phyloP scores from a whole-genome alignment of 2,113 vertebrate genomes.

The Triplophysa rosa region DNA sequence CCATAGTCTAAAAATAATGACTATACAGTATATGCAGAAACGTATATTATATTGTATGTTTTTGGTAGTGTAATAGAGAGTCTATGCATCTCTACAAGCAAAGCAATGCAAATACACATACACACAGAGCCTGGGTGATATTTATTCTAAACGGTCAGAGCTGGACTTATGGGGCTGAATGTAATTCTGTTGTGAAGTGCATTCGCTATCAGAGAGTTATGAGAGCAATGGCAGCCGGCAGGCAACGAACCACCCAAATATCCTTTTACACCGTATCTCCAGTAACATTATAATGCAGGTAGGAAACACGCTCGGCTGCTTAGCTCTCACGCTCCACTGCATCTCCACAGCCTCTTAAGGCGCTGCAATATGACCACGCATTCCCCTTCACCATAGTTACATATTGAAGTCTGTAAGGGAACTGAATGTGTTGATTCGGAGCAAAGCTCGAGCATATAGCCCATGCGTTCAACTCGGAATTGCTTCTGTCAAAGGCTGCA shows the following conservation, averaged over 20 bases:
- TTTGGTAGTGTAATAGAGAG: not conserved
- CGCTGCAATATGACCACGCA: not conserved
- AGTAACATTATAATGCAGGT: constrained; percentile 24
- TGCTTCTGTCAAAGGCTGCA: constrained; percentile 5
- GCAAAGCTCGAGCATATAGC: not conserved
- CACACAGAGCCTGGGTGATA: not conserved
- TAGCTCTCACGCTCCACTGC: not conserved
- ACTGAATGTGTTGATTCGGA: constrained; percentile 44
- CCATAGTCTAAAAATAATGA: too few species aligned
- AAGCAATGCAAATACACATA: not conserved
- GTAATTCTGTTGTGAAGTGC: constrained; percentile 1
- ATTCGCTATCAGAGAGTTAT: constrained; percentile 6
- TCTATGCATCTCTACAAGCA: not conserved
- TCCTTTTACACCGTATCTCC: constrained; percentile 27
- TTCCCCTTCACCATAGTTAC: constrained; percentile 18
- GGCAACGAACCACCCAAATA: constrained; percentile 7
- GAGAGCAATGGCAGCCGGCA: constrained; percentile 2
- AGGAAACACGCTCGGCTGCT: constrained; percentile 18
- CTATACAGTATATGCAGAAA: too few species aligned
- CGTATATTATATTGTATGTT: too few species aligned
- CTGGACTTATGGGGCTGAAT: not conserved
- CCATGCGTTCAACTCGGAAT: constrained; percentile 16
- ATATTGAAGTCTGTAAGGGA: constrained; percentile 44
- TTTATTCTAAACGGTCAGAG: not conserved
- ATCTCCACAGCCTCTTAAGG: constrained; percentile 8